phyloP scores from a whole-genome alignment of 1,140 invertebrate species.

The Leptoteleia sp. region DNA sequence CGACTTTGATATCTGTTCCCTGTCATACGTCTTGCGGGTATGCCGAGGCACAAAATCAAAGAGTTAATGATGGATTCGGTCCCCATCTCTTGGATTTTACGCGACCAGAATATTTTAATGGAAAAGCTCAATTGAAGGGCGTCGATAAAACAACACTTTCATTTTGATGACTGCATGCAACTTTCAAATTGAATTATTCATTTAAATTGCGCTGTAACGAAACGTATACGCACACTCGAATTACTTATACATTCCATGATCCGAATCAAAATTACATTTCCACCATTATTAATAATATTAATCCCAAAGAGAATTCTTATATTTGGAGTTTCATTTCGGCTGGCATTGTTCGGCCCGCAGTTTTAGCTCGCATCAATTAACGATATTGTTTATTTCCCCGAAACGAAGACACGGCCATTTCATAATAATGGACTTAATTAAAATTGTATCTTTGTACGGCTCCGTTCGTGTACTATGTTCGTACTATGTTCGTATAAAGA shows the following conservation, averaged over 20 bases:
- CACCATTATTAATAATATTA: constrained; percentile 24
- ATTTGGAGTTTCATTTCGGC: neutral
- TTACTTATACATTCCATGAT: constrained; percentile 55
- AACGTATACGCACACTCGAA: constrained; percentile 12
- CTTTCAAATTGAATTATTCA: constrained; percentile 67
- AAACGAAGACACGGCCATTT: neutral
- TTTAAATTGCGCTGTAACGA: constrained; percentile 61
- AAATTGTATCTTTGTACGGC: constrained; percentile 8
- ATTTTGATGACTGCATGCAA: constrained; percentile 59
- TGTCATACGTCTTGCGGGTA: constrained; percentile 64
- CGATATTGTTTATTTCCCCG: neutral
- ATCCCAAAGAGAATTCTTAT: neutral
- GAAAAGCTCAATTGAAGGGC: constrained; percentile 61
- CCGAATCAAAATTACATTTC: constrained; percentile 36
- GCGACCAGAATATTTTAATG: constrained; percentile 63
- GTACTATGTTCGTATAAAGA: neutral
- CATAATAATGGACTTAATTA: constrained; percentile 8
- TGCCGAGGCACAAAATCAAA: constrained; percentile 75
- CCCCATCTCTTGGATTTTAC: constrained; percentile 63
- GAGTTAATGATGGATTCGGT: constrained; percentile 74
- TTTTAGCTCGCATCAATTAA: neutral
- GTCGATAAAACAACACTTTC: constrained; percentile 61
- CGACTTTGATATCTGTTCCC: constrained; percentile 79
- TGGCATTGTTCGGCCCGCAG: neutral
- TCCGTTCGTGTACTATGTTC: too few relatives aligned